Conservation (phyloP, 1,140 invertebrate genomes). For the Drosophila parabipectinata region DNA sequence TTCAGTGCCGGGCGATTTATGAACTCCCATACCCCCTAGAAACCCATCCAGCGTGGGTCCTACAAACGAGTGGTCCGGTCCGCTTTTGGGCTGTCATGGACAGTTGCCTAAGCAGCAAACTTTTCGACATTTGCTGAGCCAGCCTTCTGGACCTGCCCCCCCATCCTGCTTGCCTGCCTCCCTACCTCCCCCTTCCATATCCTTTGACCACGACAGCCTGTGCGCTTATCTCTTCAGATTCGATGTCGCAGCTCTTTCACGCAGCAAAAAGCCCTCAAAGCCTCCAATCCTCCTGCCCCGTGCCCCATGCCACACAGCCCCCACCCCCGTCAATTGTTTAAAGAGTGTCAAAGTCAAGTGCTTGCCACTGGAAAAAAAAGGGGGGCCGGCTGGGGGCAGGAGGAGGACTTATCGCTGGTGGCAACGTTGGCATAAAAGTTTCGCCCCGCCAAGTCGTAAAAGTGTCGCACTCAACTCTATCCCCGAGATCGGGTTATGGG, state of each 20-base stretch:
- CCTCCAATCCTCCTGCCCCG: constrained; percentile 1
- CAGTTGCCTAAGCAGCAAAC: constrained; percentile 53
- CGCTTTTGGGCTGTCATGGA: constrained; percentile 26
- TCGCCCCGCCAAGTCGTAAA: constrained; percentile 65
- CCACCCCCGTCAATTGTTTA: constrained; percentile 72
- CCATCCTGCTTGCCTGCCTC: background rate
- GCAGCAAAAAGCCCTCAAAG: constrained; percentile 18
- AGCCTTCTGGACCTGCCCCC: constrained; percentile 13
- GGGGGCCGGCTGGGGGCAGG: constrained; percentile 4
- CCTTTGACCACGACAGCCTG: constrained; percentile 47
- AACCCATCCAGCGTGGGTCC: constrained; percentile 1
- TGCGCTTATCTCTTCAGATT: constrained; percentile 68
- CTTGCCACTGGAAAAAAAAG: constrained; percentile 31
- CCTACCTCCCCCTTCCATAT: constrained; percentile 13
- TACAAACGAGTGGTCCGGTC: constrained; percentile 13
- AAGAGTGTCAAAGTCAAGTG: constrained; percentile 82
- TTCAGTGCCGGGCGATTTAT: constrained; percentile 27
- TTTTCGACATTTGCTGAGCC: constrained; percentile 60
- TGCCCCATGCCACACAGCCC: background rate
- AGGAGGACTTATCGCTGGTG: constrained; percentile 61
- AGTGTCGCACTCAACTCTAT: constrained; percentile 61
- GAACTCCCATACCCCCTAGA: constrained; percentile 19
- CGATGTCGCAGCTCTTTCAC: constrained; percentile 60
- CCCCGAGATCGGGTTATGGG: constrained; percentile 28
- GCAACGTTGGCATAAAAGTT: constrained; percentile 78